Percentiles rank a stretch among this genome's conserved stretches.
Evolutionary conservation across 2,888 invertebrate genomes (phyloP).

Genomic region (Archips crataeganus): DNA sequence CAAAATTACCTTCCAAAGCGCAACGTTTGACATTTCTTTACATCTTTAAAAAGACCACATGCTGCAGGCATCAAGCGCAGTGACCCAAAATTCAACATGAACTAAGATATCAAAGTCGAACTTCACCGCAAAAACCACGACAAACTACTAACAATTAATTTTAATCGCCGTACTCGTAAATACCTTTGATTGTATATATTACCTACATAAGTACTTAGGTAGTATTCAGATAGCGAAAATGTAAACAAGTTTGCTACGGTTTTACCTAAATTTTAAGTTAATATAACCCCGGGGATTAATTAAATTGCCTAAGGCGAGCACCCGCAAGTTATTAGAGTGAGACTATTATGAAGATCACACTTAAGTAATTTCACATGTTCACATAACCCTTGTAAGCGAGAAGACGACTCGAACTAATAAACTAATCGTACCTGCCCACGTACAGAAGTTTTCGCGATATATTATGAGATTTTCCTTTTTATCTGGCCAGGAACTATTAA

Average conservation of each 20-base stretch:
- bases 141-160: neutral
- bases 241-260: neutral
- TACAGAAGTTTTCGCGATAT: neutral
- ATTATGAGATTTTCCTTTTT: slow-evolving; percentile 1
- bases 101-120: neutral
- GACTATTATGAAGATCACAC: slow-evolving; percentile 10
- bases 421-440: neutral
- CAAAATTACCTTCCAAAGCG: too few species aligned
- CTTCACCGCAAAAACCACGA: neutral
- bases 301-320: neutral
- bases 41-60: too few species aligned
- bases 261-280: neutral
- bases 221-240: neutral
- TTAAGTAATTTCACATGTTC: slow-evolving; percentile 11
- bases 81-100: neutral
- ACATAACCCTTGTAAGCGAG: neutral
- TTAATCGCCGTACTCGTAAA: neutral
- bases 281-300: slow-evolving; percentile 5
- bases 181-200: neutral
- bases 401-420: neutral
- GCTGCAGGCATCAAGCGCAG: too few species aligned
- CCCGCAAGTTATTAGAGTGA: neutral
- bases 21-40: too few species aligned
- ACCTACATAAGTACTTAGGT: neutral
- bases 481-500: neutral